Base-by-base conservation (phyloP, 2,113 vertebrate genomes). In the Pseudolaguvia tuberculata region DNA sequence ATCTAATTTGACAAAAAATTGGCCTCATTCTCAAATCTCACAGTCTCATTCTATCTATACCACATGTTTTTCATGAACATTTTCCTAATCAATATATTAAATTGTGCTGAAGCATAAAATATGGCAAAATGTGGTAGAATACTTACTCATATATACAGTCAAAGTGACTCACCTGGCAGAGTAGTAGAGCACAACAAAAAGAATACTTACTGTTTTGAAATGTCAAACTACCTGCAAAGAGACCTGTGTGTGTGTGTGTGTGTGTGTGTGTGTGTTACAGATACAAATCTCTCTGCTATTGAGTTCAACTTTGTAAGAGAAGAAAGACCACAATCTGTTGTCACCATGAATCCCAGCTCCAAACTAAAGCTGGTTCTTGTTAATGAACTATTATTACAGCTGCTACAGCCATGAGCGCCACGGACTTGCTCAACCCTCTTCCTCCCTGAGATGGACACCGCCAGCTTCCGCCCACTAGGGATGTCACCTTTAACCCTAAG, bases 301-400 rank as follows among this genome's bases (percentile, higher is more conserved):
- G 23, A 66, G 39, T 62, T 62, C 8, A 39, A 39, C 66, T 25
- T 45, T 42, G 50, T 77, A 65, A 71, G 62, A 72, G 80, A 88
- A 89, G 86, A 91, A 88, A 88, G 86, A 82, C 5, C 71, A 82
- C 71, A 89, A 85, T 89, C 80, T 79, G 77, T 51, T 48, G 21
- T 70, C 45, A 35, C 29, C 20, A 61, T 85, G 82, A 76, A 23
- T 78, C 69, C 65, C 79, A 39, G 75, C 63, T 53, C 81, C 63
- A 76, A 79, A 53, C 83, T 82, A 74, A 77, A 73, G 47, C 70
- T 31, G 75, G 80, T 70, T 66, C 81, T 77, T 83, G 80, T 84
- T 78, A 90, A 80, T 79, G 66, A 72, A 80, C 83, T 91, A 86
- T 91, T 91, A 89, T 85, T 89, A 88, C 91, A 92, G 90, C 91